phyloP scores from a whole-genome alignment of 2,888 invertebrate species.

The Aproaerema taeniolella region DNA sequence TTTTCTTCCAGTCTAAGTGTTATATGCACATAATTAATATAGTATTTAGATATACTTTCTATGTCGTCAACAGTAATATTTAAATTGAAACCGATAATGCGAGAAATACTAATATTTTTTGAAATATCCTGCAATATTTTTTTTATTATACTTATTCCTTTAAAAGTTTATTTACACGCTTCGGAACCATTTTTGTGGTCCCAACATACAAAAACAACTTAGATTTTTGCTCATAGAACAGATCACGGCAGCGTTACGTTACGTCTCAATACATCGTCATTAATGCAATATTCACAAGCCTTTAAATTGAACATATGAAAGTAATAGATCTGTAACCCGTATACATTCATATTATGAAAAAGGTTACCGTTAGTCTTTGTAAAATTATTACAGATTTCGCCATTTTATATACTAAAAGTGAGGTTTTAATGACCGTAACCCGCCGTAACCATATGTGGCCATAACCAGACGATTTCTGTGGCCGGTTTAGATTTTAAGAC shows the following conservation, averaged over 20 bases:
- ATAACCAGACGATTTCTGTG: no score
- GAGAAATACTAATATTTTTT: not conserved
- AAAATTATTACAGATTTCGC: no score
- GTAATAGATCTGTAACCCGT: no score
- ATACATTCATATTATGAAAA: no score
- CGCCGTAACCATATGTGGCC: no score
- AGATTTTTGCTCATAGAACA: not conserved
- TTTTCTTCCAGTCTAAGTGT: slow-evolving; percentile 3
- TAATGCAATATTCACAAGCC: slow-evolving; percentile 61
- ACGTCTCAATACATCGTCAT: slow-evolving; percentile 18
- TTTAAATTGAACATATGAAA: no score
- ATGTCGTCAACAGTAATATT: not conserved
- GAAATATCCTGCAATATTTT: not conserved
- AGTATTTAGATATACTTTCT: not conserved
- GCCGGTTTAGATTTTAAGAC: no score
- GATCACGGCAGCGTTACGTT: slow-evolving; percentile 14
- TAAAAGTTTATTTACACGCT: not conserved
- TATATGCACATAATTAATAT: not conserved
- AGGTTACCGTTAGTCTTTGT: no score
- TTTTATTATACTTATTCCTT: not conserved
- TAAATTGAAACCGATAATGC: not conserved
- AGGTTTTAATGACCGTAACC: no score
- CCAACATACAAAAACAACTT: slow-evolving; percentile 19
- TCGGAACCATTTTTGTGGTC: slow-evolving; percentile 19
- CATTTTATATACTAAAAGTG: no score